A percentile compares a stretch with the other conserved stretches of the same genome.
Conservation (phyloP, 2,888 invertebrate species). For the Drosophila suboccidentalis region DNA sequence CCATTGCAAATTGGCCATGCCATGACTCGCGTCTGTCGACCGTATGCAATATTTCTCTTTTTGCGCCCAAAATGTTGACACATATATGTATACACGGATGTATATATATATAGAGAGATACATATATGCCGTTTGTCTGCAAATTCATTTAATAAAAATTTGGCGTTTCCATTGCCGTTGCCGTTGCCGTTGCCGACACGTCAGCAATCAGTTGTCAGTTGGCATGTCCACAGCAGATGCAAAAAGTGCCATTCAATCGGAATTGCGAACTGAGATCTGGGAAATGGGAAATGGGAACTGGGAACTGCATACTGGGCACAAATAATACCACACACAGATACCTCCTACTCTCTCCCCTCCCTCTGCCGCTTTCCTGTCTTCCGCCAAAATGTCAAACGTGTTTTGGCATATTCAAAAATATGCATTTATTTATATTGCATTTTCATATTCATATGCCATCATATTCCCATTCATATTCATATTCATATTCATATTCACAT, state of each 20-base stretch:
- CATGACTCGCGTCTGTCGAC: constrained; percentile 2
- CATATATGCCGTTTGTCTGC: constrained; percentile 32
- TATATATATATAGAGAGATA: not conserved
- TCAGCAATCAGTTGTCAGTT: constrained; percentile 78
- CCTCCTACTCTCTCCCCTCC: too few species aligned
- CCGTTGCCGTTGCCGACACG: constrained; percentile 51
- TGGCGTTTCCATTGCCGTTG: constrained; percentile 18
- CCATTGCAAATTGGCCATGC: constrained; percentile 56
- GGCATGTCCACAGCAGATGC: constrained; percentile 61
- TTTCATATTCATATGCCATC: constrained; percentile 34
- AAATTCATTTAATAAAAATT: constrained; percentile 74
- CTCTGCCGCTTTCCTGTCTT: not conserved
- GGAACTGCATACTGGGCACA: constrained; percentile 9
- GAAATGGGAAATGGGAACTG: not conserved
- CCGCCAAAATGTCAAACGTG: constrained; percentile 59
- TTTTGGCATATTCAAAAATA: constrained; percentile 52
- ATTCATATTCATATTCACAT: constrained; percentile 28
- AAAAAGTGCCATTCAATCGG: constrained; percentile 46
- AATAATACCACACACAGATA: constrained; percentile 18
- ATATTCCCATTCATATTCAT: constrained; percentile 14
- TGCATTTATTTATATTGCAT: constrained; percentile 67
- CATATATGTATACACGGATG: not conserved
- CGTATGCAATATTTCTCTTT: not conserved
- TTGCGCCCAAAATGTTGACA: constrained; percentile 8
- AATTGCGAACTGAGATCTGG: constrained; percentile 8